Conservation (phyloP, 2,888 invertebrate genomes). For the Pheosia tremula region DNA sequence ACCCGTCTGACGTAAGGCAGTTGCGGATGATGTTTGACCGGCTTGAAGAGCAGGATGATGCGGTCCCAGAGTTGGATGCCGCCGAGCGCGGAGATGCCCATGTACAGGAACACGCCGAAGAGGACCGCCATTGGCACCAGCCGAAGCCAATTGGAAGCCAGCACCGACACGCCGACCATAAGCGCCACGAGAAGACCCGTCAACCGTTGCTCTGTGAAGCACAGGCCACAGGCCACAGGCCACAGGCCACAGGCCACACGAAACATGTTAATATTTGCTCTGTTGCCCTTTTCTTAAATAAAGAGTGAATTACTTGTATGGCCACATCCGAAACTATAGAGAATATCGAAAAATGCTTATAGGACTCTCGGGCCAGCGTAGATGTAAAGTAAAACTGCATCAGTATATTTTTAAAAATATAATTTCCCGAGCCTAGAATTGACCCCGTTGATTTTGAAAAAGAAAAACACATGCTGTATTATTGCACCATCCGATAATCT, state of each 20-base stretch:
- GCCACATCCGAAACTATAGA: no score
- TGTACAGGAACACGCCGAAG: constrained; percentile 98
- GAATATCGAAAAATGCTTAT: no score
- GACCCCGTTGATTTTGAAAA: no score
- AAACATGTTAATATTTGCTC: no score
- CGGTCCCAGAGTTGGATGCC: constrained; percentile 98
- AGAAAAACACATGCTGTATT: no score
- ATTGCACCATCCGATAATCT: no score
- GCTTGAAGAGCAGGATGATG: constrained; percentile 94
- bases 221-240: background rate
- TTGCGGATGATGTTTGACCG: constrained; percentile 97
- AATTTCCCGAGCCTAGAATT: no score
- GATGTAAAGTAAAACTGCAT: no score
- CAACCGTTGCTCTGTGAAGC: constrained; percentile 90
- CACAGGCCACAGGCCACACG: background rate
- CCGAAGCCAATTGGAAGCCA: constrained; percentile 91
- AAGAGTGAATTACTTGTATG: no score
- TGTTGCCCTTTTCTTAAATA: no score
- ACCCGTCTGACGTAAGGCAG: constrained; percentile 95
- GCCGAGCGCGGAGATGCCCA: constrained; percentile 97
- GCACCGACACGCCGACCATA: constrained; percentile 92
- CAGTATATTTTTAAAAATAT: no score
- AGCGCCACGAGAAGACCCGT: constrained; percentile 92
- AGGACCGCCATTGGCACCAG: constrained; percentile 98
- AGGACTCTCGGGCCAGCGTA: no score